Evolutionary conservation across 2,113 vertebrate species (phyloP), one percentile per base, ranked within the genome.

Genomic region (Nothobranchius furzeri): DNA sequence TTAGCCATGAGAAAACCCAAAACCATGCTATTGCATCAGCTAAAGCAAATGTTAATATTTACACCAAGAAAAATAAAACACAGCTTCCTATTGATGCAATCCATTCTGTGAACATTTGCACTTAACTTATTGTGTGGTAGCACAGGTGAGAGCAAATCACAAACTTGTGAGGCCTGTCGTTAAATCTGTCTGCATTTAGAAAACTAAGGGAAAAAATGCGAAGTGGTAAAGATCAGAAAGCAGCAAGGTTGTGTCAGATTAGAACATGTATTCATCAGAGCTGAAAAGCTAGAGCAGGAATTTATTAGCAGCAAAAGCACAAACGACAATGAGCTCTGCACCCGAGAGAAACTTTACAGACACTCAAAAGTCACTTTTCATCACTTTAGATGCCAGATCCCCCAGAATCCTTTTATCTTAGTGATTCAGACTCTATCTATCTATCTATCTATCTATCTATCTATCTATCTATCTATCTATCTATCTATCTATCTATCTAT

Each of bases 241-340:
- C 49, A 70, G 49, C 9, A 3, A 36, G 50, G 45, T 8, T 60
- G 56, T 45, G 66, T 43, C 43, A 52, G 40, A 53, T 70, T n/a
- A 11, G 0, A 60, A 53, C 24, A 47, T 12, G 30, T 7, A 54
- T 70, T 70, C 35, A 12, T 64, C 30, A 42, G 48, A 11, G 12
- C 37, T 60, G 37, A 69, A 69, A 69, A 52, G 56, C 59, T 60
- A 35, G 24, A 60, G 17, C 56, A 36, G 50, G 25, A 60, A 60
- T 60, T 60, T 69, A 17, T 53, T 52, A 60, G 67, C 57, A 52
- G 49, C 37, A 60, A 42, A 50, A 53, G 24, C 49, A 43, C 67
- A 42, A 69, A 59, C 25, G 48, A 35, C 47, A 42, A 56, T 52
- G 57, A 69, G 25, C 40, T 60, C 48, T 36, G 37, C 42, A 10